Percentiles rank a stretch among this genome's conserved stretches.
phyloP scores from a whole-genome alignment of 2,797 vertebrate genomes.

The Melanotaenia boesemani region DNA sequence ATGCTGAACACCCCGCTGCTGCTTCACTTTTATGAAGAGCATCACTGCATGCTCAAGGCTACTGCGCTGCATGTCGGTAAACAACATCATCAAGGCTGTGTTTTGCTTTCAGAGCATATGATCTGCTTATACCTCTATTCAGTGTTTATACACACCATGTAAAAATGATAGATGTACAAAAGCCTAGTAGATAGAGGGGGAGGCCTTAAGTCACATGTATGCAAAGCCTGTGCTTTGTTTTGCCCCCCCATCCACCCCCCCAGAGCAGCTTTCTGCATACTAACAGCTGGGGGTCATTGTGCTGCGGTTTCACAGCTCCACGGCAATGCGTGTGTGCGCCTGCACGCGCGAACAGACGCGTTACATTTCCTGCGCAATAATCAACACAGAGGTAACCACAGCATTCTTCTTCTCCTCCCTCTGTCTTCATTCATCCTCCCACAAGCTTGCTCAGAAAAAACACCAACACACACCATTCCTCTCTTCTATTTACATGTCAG shows the following conservation, averaged over 20 bases:
- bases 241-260: constrained; percentile 22
- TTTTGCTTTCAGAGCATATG: constrained; percentile 55
- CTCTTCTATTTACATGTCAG: constrained; percentile 48
- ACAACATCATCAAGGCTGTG: constrained; percentile 62
- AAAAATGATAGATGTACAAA: constrained; percentile 51
- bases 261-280: constrained; percentile 62
- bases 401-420: constrained; percentile 74
- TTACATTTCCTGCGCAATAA: constrained; percentile 70
- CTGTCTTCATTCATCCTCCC: constrained; percentile 75
- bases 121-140: constrained; percentile 53
- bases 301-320: constrained; percentile 78
- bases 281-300: constrained; percentile 80
- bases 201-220: constrained; percentile 44
- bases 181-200: constrained; percentile 43
- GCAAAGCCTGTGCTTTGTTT: constrained; percentile 55
- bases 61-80: constrained; percentile 38
- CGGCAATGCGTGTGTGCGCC: constrained; percentile 30
- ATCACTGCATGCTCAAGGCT: constrained; percentile 57
- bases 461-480: constrained; percentile 12
- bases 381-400: constrained; percentile 71
- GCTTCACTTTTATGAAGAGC: constrained; percentile 55
- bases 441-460: constrained; percentile 37
- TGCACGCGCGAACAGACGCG: constrained; percentile 48
- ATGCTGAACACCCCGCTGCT: constrained; percentile 25
- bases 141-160: constrained; percentile 31